Conservation (phyloP, 1,140 invertebrate species). For the Ruditapes philippinarum region DNA sequence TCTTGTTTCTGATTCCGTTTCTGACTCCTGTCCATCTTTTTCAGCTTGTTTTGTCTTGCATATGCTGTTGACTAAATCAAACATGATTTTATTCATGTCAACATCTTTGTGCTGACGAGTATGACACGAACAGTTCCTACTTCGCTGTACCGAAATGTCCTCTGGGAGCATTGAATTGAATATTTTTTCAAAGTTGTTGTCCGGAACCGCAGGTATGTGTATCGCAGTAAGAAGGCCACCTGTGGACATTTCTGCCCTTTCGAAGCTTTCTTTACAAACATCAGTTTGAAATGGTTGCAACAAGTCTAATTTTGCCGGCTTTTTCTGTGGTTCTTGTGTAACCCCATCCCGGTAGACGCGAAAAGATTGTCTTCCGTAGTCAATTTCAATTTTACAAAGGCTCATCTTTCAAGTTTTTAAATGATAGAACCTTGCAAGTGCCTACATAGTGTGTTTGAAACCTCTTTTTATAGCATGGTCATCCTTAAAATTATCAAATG, state of each 20-base stretch:
- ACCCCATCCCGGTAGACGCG: not conserved
- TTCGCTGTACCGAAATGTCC: not conserved
- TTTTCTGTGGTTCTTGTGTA: too few species aligned
- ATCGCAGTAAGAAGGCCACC: not conserved
- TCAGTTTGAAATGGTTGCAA: not conserved
- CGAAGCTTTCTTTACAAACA: not conserved
- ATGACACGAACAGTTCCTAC: not conserved
- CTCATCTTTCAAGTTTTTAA: too few species aligned
- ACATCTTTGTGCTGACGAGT: not conserved
- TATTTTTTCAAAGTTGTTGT: not conserved
- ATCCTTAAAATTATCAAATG: too few species aligned
- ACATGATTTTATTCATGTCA: not conserved
- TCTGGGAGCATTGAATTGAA: not conserved
- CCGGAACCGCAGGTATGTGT: not conserved
- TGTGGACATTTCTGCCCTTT: not conserved
- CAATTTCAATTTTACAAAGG: not conserved
- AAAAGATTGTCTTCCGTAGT: not conserved
- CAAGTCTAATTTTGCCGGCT: not conserved
- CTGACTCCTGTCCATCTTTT: too few species aligned
- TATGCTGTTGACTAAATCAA: not conserved
- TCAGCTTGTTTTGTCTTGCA: not conserved
- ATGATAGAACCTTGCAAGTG: too few species aligned
- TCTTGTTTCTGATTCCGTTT: too few species aligned
- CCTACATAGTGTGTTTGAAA: too few species aligned
- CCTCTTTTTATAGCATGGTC: too few species aligned